Evolutionary conservation across 2,888 invertebrate genomes (phyloP).

Genomic region (Hemicrepidius hirtus): DNA sequence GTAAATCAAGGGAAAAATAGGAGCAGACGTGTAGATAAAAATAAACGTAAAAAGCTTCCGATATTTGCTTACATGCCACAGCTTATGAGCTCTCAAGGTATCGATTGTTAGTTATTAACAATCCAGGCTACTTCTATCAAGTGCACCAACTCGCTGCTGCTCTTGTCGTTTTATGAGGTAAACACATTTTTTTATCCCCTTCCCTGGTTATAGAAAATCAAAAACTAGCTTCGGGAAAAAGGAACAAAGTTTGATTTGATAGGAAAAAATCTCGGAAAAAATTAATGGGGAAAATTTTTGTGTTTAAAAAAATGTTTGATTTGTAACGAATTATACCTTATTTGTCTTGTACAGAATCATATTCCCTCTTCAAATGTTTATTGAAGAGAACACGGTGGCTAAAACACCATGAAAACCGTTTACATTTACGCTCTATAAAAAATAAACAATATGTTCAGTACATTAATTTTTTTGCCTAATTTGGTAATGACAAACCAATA

Average conservation of each 20-base stretch:
- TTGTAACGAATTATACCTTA: no score
- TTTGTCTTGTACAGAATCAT: not conserved
- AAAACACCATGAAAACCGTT: constrained; percentile 19
- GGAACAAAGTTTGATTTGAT: no score
- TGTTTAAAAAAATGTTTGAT: no score
- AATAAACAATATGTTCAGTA: constrained; percentile 24
- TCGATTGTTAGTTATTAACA: constrained; percentile 63
- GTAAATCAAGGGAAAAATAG: constrained; percentile 19
- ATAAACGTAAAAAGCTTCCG: constrained; percentile 46
- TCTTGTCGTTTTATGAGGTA: constrained; percentile 49
- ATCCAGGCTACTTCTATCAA: constrained; percentile 59
- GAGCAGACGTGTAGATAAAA: constrained; percentile 41
- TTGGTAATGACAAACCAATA: constrained; percentile 46
- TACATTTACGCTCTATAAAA: constrained; percentile 16
- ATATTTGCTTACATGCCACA: constrained; percentile 63
- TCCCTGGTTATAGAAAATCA: not conserved
- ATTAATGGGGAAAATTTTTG: not conserved
- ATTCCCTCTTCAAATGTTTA: constrained; percentile 24
- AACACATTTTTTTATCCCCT: constrained; percentile 21
- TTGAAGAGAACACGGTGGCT: constrained; percentile 20
- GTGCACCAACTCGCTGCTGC: constrained; percentile 56
- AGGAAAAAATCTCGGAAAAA: no score
- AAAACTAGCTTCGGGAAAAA: not conserved
- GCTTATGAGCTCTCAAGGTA: constrained; percentile 63
- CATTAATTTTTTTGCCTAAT: constrained; percentile 37